A percentile compares a stretch with the other conserved stretches of the same genome.
phyloP scores from a whole-genome alignment of 2,888 invertebrate genomes.

The Calameuta idolon region DNA sequence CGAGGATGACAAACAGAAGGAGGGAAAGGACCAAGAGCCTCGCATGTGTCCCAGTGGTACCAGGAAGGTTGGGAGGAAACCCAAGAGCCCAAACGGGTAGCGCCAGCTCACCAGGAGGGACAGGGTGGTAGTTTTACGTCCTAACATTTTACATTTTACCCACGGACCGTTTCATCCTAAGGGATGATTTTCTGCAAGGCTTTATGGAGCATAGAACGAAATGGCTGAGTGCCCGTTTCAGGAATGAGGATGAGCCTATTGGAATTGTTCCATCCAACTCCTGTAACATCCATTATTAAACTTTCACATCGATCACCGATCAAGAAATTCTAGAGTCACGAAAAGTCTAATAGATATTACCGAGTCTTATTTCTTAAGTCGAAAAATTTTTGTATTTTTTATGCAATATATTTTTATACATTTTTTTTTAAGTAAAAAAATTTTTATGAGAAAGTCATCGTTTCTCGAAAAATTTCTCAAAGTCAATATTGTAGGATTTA shows the following conservation, averaged over 20 bases:
- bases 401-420: too few relatives aligned
- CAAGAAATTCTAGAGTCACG: too few relatives aligned
- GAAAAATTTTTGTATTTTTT: background rate
- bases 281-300: background rate
- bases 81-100: slow-evolving; percentile 26
- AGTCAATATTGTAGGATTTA: background rate
- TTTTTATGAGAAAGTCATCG: background rate
- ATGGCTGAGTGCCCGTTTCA: slow-evolving; percentile 42
- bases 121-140: slow-evolving; percentile 35
- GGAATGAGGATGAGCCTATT: slow-evolving; percentile 29
- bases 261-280: background rate
- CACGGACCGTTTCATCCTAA: slow-evolving; percentile 46
- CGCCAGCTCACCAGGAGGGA: slow-evolving; percentile 9
- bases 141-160: slow-evolving; percentile 43
- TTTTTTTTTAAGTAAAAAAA: too few relatives aligned
- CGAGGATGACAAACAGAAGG: slow-evolving; percentile 14
- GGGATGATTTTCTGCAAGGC: slow-evolving; percentile 44
- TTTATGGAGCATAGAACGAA: slow-evolving; percentile 43
- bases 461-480: background rate
- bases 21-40: slow-evolving; percentile 20
- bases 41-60: background rate
- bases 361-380: background rate
- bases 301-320: background rate
- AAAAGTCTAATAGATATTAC: too few relatives aligned
- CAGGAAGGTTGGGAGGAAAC: slow-evolving; percentile 30